These are phyloP conservation scores for Rhabdophis nuchalis DNA, from an alignment of 2,797 vertebrate genomes.

Conservation along the genomic window DNA sequence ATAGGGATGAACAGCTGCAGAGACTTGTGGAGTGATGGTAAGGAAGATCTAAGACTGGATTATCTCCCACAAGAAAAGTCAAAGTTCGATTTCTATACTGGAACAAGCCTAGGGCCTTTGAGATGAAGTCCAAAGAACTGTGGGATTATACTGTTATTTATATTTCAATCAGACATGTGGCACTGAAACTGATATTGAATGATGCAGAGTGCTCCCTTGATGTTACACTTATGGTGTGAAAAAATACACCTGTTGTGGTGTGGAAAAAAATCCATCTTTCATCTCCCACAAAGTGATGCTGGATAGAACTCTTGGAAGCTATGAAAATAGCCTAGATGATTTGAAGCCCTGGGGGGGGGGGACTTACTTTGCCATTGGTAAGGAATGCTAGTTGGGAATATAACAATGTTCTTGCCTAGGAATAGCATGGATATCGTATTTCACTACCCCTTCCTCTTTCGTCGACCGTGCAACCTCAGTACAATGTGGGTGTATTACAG, in stretches of 20 bases:
- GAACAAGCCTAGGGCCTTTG: background rate
- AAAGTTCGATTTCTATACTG: background rate
- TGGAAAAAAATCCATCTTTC: background rate
- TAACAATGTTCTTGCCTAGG: background rate
- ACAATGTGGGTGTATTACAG: background rate
- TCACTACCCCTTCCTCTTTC: background rate
- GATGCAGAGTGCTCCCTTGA: background rate
- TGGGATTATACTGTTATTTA: background rate
- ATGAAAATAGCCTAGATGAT: background rate
- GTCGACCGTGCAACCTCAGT: background rate
- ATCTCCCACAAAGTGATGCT: background rate
- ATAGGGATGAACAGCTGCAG: background rate
- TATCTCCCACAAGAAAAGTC: background rate
- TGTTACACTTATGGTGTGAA: background rate
- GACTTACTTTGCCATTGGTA: background rate
- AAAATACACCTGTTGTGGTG: background rate
- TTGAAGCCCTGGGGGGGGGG: background rate
- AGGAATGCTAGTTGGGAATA: background rate
- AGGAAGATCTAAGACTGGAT: constrained; percentile 10
- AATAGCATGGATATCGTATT: background rate
- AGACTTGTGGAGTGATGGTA: background rate
- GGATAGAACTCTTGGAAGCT: background rate
- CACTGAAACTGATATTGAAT: background rate
- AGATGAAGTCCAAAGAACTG: background rate
- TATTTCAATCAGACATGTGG: background rate